phyloP scores from a whole-genome alignment of 2,797 vertebrate species.

The Alca torda region DNA sequence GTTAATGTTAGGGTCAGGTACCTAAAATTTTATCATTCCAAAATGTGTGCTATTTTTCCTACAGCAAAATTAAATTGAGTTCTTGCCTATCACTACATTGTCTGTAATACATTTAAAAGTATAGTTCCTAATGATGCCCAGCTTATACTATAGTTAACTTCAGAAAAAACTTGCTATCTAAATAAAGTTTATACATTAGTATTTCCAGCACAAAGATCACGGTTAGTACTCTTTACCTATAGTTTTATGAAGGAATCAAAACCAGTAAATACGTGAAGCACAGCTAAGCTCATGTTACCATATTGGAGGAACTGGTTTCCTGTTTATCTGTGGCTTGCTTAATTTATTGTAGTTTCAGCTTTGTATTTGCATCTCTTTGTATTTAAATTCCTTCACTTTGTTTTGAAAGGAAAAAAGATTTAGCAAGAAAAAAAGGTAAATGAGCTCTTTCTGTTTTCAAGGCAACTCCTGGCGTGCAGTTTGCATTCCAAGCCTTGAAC shows the following conservation, averaged over 20 bases:
- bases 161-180: neutral
- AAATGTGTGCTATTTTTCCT: neutral
- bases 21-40: neutral
- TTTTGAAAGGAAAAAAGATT: conserved; percentile 25
- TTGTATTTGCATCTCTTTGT: neutral
- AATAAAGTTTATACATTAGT: neutral
- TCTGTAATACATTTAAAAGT: neutral
- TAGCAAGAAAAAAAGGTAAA: neutral
- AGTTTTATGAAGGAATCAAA: neutral
- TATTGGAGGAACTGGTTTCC: neutral
- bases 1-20: neutral
- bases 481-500: conserved; percentile 28
- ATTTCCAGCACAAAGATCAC: neutral
- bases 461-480: neutral
- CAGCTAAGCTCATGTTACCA: neutral
- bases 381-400: conserved; percentile 18
- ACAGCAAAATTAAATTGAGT: neutral
- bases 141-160: neutral
- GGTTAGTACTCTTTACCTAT: neutral
- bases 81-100: neutral
- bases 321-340: conserved; percentile 4
- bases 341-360: conserved; percentile 2
- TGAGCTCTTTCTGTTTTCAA: conserved; percentile 14
- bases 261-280: neutral
- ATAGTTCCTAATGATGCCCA: neutral